These are phyloP conservation scores for Clarias magur DNA, from an alignment of 2,113 vertebrate species.

Conservation along the genomic window DNA sequence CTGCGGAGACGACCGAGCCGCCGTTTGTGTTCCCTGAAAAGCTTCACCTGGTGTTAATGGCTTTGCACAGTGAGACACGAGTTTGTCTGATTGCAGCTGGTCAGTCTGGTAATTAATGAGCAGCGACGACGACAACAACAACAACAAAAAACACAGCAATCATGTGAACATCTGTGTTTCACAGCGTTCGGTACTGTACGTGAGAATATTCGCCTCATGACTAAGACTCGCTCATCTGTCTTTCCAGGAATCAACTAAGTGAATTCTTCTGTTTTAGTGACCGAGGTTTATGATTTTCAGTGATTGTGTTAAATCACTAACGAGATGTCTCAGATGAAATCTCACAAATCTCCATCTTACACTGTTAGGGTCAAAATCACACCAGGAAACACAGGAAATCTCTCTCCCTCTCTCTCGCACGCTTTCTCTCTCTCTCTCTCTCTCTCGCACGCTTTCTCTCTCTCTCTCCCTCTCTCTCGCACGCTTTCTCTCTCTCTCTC, in stretches of 20 bases:
- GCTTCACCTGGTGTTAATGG: conserved; percentile 11
- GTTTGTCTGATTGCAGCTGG: conserved; percentile 20
- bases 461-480: too few relatives aligned
- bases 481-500: too few relatives aligned
- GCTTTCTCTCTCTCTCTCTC: too few relatives aligned
- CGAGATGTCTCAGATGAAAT: not conserved
- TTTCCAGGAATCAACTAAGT: not conserved
- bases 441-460: too few relatives aligned
- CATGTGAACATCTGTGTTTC: not conserved
- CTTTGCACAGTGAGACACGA: conserved; percentile 10
- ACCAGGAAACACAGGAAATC: too few relatives aligned
- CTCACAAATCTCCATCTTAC: not conserved
- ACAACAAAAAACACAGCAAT: not conserved
- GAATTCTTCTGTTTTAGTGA: not conserved
- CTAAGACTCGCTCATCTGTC: not conserved
- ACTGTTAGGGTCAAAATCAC: too few relatives aligned
- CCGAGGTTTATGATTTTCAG: not conserved
- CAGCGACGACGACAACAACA: conserved; percentile 1
- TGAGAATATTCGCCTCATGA: not conserved
- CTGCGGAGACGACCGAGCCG: conserved; percentile 13
- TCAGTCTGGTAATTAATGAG: conserved; percentile 51
- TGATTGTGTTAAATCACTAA: not conserved
- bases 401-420: too few relatives aligned
- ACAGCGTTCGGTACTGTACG: not conserved
- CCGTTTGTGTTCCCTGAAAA: conserved; percentile 13